Base-by-base conservation (phyloP, 2,888 invertebrate genomes). In the Thymelicus acteon region DNA sequence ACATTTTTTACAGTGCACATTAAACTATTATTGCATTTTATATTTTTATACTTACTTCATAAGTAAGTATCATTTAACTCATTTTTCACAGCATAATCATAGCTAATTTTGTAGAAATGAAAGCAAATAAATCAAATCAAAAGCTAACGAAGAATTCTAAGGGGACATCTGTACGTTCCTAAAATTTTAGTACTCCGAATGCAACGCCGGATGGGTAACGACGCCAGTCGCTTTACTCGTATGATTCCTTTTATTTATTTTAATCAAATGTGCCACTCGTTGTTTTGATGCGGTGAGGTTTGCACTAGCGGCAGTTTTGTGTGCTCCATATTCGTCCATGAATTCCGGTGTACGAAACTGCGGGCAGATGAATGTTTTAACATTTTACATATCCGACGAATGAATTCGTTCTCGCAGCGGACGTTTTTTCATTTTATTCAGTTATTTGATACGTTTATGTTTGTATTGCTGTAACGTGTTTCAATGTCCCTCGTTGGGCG, bases 301-400 rank as follows among this genome's bases (percentile, higher is more conserved):
- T 85, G 84, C 85, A 85, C 85, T 85, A 82, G 84, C 83, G 85
- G 85, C 87, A 87, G 88, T 88, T 88, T 83, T 88, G 89, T 85
- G 84, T 82, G 79, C 77, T 79, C 84, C 83, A 87, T 83, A 87
- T 87, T 87, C 87, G 83, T 79, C 87, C 88, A 88, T 90, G 92
- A 90, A 91, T 90, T 91, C 89, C 89, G 85, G 86, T 86, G 86
- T 82, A 80, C 83, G 82, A 83, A 86, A 82, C 83, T 82, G 85
- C 80, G 85, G 86, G 86, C 88, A 91, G 90, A 92, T 92, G 93
- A 92, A 92, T 91, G 89, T 86, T 91, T 92, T 89, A 90, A 90
- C 88, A 90, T 92, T 92, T 92, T 91, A 91, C 90, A 92, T 89
- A 90, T 89, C 88, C 89, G 85, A 86, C 89, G 87, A 91, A 91